Evolutionary conservation across 1,140 invertebrate genomes (phyloP).

Genomic region (Drosophila triauraria): DNA sequence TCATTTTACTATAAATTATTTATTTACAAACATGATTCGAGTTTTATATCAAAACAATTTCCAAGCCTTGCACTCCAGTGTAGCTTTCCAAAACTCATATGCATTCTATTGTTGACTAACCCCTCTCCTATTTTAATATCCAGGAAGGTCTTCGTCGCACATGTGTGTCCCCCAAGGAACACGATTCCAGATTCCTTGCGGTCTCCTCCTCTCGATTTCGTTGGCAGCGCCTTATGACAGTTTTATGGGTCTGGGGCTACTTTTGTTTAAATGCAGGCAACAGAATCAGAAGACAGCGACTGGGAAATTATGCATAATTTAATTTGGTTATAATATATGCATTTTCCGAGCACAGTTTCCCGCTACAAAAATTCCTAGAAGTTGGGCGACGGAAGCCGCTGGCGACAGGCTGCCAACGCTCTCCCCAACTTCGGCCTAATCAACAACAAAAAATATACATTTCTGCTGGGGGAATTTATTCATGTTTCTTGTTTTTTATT

Average conservation of each 20-base stretch:
- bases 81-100: not conserved
- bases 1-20: too few species aligned
- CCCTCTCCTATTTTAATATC: conserved; percentile 13
- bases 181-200: conserved; percentile 37
- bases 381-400: conserved; percentile 59
- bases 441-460: conserved; percentile 11
- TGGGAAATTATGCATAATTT: conserved; percentile 77
- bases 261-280: conserved; percentile 62
- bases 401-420: conserved; percentile 57
- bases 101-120: not conserved
- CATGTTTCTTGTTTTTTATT: conserved; percentile 56
- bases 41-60: not conserved
- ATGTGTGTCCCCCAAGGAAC: conserved; percentile 36
- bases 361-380: conserved; percentile 63
- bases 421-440: conserved; percentile 20
- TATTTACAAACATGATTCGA: too few species aligned
- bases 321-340: conserved; percentile 71
- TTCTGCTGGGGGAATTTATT: conserved; percentile 56
- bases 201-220: conserved; percentile 46
- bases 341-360: conserved; percentile 63
- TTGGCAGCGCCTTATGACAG: conserved; percentile 70
- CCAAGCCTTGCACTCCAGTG: not conserved
- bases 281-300: conserved; percentile 35
- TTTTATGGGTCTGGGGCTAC: conserved; percentile 63
- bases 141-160: conserved; percentile 7